phyloP scores from a whole-genome alignment of 2,113 vertebrate species.

The Anoplopoma fimbria region DNA sequence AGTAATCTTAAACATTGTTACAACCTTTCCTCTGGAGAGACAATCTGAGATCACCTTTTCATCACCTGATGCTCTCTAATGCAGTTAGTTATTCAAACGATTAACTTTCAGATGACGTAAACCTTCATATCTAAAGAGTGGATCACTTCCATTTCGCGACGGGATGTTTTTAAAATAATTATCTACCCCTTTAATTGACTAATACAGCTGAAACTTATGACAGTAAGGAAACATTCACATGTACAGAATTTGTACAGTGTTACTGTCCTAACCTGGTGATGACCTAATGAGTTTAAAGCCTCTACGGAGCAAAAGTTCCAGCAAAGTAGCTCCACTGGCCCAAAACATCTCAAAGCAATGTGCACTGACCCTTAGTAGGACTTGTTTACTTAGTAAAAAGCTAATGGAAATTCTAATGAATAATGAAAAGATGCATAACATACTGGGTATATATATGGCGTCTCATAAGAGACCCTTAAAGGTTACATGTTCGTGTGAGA shows the following conservation, averaged over 20 bases:
- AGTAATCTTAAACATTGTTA: conserved; percentile 6
- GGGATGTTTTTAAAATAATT: neutral
- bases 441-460: conserved; percentile 37
- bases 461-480: conserved; percentile 35
- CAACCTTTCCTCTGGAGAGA: neutral
- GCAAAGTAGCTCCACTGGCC: conserved; percentile 34
- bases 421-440: conserved; percentile 66
- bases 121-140: neutral
- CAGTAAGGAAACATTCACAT: neutral
- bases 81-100: neutral
- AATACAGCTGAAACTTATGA: neutral
- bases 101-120: neutral
- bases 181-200: neutral
- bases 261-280: conserved; percentile 1
- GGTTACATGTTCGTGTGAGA: conserved; percentile 18
- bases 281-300: conserved; percentile 24
- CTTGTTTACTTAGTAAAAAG: conserved; percentile 56
- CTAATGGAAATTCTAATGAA: conserved; percentile 68
- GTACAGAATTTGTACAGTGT: conserved; percentile 1
- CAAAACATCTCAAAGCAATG: conserved; percentile 56
- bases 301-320: conserved; percentile 33
- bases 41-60: neutral
- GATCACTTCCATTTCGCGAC: neutral
- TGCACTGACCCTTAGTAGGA: conserved; percentile 46
- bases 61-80: neutral